Conservation (phyloP, 2,113 vertebrate genomes). For the Neodontobutis hainanensis region DNA sequence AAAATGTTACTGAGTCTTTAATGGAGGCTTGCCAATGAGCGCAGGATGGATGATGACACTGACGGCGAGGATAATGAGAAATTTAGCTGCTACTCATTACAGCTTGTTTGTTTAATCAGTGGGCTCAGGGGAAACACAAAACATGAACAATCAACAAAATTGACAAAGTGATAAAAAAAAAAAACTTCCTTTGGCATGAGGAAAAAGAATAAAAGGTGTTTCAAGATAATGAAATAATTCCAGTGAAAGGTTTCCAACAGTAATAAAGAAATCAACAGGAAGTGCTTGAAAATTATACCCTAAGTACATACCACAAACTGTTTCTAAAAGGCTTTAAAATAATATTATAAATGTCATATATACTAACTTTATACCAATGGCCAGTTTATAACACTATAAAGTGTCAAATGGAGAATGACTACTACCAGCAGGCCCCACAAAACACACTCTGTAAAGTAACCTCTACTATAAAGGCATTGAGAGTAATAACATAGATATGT, state of each 20-base stretch:
- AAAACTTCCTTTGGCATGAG: background rate
- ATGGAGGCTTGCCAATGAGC: slow-evolving; percentile 27
- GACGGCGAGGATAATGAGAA: slow-evolving; percentile 38
- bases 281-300: no score
- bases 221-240: background rate
- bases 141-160: background rate
- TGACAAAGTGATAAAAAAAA: slow-evolving; percentile 13
- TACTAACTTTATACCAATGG: background rate
- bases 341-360: background rate
- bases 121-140: slow-evolving; percentile 17
- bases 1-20: slow-evolving; percentile 16
- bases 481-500: slow-evolving; percentile 39
- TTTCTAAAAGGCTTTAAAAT: background rate
- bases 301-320: background rate
- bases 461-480: slow-evolving; percentile 11
- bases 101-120: slow-evolving; percentile 41
- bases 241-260: background rate
- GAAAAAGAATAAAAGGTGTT: background rate
- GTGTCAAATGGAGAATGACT: background rate
- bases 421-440: slow-evolving; percentile 6
- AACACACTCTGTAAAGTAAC: slow-evolving; percentile 1
- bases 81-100: slow-evolving; percentile 34
- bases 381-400: background rate
- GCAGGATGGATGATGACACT: slow-evolving; percentile 34
- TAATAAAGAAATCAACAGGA: background rate